Base-by-base conservation (phyloP, 2,888 invertebrate genomes). In the Apeira syringaria region DNA sequence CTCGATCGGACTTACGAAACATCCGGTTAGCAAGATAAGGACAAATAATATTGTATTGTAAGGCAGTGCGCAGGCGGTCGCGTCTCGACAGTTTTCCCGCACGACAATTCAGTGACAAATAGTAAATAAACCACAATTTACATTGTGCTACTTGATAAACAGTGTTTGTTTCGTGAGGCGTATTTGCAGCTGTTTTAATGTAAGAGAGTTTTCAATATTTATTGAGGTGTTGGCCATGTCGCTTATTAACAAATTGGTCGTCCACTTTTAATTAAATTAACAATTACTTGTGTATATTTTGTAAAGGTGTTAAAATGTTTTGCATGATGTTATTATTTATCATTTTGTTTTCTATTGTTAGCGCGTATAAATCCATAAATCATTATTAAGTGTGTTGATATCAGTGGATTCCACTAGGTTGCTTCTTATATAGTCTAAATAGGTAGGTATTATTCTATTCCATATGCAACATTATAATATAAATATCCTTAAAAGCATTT, bases 81-180 rank as follows among this genome's bases (percentile, higher is more conserved):
- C 63, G 69, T 72, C 74, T 70, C 51, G 45, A 15, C 47, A 57
- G 60, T 69, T 74, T 74, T 67, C 59, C 56, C 42, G 49, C 7
- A 20, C 44, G 18, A 42, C 60, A 47, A n/a, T 34, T 42, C 34
- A 45, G 62, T 68, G 65, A 69, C 71, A 45, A 70, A 64, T 57
- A 42, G 47, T 51, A 56, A 51, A 52, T 49, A 33, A 50, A 49
- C 50, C 33, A 47, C 52, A 56, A n/a, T n/a, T n/a, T n/a, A n/a
- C 52, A 53, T 2, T 24, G 15, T 18, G 28, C 47, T 47, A 45
- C 53, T 39, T 49, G 54, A 20, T 27, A 34, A 25, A 40, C 38
- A 47, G 50, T 57, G 53, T 27, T 42, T 25, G 61, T 56, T 43
- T 13, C 47, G 62, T 54, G 44, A 41, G 41, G 53, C 56, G 40